Evolutionary conservation across 2,888 invertebrate genomes (phyloP), one percentile per base, ranked within the genome.

Genomic region (Leptura quadrifasciata): DNA sequence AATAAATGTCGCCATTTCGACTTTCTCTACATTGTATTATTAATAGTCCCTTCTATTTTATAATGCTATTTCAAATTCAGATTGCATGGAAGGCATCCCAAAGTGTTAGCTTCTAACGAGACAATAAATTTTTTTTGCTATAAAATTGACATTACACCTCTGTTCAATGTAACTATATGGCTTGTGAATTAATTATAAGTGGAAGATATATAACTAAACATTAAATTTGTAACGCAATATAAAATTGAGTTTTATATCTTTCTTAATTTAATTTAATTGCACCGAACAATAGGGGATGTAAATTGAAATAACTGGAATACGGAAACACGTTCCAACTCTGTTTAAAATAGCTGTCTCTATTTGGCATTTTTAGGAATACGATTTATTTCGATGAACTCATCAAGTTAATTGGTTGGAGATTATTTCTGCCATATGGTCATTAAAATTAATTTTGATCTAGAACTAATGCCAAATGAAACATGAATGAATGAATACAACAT

Each of bases 31-130:
- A 80, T 69, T 78, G 80, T 80, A 77, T 75, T 76, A 75, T 77
- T 81, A 82, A 81, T 76, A 78, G 79, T 77, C 78, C 64, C 57
- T 68, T 72, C 77, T 75, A 79, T 80, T 79, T 81, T 77, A 82
- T 80, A 80, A 76, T 76, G 78, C 77, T 63, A 79, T 78, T 82
- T 81, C 77, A 81, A 79, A 82, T 82, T 81, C 82, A 78, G 80
- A 80, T 79, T 80, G 81, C 82, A 80, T 82, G 79, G 78, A 65
- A 76, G 76, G 78, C 74, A 72, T 74, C 71, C 61, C 63, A 67
- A 65, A 76, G 72, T 77, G 69, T 79, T 74, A 72, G 71, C 69
- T 74, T 80, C 76, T 63, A 75, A 78, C 78, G 75, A 77, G 76
- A 81, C 80, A 78, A 81, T 82, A 82, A 82, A 82, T 82, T 80